Evolutionary conservation across 2,888 invertebrate genomes (phyloP), one percentile per base, ranked within the genome.

Genomic region (Drosophila mayaguana): DNA sequence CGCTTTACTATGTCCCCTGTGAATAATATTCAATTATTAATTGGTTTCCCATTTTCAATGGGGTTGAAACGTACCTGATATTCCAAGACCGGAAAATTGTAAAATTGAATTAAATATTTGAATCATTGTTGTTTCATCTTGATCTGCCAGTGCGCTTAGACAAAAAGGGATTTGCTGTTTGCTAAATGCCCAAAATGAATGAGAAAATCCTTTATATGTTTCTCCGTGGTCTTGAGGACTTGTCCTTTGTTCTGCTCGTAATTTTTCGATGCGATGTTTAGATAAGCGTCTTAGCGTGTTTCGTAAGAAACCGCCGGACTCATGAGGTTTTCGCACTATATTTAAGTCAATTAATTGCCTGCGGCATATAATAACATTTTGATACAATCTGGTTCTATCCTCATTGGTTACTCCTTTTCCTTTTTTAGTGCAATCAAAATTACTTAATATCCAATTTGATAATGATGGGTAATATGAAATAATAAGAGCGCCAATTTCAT

Each of bases 101-200:
- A 98, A 94, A 90, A 98, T 96, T 48, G 96, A 94, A 93, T 97
- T 97, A 92, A 98, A 98, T 89, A 98, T 96, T 93, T 97, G 97
- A 83, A 97, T 93, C 90, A 97, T 96, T 16, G 96, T 94, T 80
- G 97, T 96, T 90, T 98, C 96, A 84, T 98, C 97, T 2, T 96
- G 95, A 92, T 98, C 98, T 59, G 96, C 96, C 72, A 98, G 94
- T 86, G 96, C 95, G 64, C 96, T 96, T 70, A 98, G 94, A 85
- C 97, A 96, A 93, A 98, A 97, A 3, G 96, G 95, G 63, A 98
- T 93, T 9, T 95, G 94, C 71, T 96, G 95, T 77, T 97, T 95
- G 88, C 96, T 96, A 93, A 98, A 98, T 46, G 97, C 96, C 98
- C 98, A 98, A 93, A 96, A 98, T 22, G 95, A 95, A 75, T 97